A percentile compares a stretch with the other conserved stretches of the same genome.
These are phyloP conservation scores for Pseudotriccus pelzelni DNA, from an alignment of 2,797 vertebrate species.

Conservation along the genomic window DNA sequence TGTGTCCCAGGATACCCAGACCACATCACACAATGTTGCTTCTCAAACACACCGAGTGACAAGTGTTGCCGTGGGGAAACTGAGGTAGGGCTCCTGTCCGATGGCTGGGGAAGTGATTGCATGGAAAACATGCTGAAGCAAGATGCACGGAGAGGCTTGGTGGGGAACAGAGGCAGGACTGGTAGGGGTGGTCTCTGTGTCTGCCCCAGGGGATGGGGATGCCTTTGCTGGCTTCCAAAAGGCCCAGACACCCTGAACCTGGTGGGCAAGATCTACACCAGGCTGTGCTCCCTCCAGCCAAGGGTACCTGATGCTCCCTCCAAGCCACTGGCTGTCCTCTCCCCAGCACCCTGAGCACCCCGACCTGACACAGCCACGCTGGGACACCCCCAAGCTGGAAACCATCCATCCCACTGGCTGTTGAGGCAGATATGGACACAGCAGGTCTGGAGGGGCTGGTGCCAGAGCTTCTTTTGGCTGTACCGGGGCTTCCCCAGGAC, in stretches of 20 bases:
- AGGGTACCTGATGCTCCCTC: background rate
- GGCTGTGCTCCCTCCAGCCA: background rate
- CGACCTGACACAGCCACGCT: rapidly evolving
- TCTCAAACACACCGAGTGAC: background rate
- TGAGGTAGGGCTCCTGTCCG: background rate
- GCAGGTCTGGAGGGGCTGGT: background rate
- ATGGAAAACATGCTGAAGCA: background rate
- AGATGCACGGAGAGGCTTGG: background rate
- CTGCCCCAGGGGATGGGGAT: rapidly evolving
- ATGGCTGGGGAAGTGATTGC: rapidly evolving
- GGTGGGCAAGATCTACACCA: rapidly evolving
- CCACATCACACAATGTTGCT: background rate
- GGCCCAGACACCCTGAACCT: background rate
- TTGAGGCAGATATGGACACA: rapidly evolving
- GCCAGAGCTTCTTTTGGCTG: background rate
- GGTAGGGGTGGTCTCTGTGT: background rate
- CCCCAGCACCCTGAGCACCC: rapidly evolving
- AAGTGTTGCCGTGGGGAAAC: background rate
- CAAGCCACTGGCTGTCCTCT: background rate
- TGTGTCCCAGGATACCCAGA: background rate
- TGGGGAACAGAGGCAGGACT: background rate
- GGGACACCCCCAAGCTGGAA: background rate
- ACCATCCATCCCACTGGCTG: rapidly evolving
- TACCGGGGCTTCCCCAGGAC: background rate
- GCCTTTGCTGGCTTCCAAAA: background rate